phyloP scores from a whole-genome alignment of 2,888 invertebrate genomes.

The Nesidiocoris tenuis region DNA sequence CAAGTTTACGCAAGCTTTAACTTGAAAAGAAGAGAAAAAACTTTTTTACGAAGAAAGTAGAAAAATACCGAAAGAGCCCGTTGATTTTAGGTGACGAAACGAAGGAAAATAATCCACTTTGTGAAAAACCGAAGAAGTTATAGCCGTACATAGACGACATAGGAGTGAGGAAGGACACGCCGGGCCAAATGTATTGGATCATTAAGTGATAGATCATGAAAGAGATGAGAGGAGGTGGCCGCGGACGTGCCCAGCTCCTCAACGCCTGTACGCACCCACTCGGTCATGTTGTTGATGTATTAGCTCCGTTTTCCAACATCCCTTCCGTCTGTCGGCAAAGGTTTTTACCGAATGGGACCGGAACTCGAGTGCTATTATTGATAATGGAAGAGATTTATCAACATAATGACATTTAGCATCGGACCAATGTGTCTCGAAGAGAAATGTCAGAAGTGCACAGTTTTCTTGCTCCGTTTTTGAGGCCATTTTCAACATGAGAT shows the following conservation, averaged over 20 bases:
- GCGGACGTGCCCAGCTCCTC: conserved; percentile 2
- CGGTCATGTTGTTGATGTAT: conserved; percentile 4
- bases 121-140: background rate
- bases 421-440: too few species aligned
- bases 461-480: too few species aligned
- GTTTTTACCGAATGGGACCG: background rate
- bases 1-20: too few species aligned
- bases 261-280: background rate
- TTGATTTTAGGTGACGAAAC: background rate
- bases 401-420: too few species aligned
- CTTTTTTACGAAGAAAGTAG: background rate
- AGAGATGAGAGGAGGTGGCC: conserved; percentile 14
- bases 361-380: background rate
- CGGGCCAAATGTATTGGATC: conserved; percentile 12
- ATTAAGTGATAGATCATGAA: conserved; percentile 34
- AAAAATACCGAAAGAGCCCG: background rate
- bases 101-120: background rate
- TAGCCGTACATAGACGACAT: background rate
- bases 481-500: too few species aligned
- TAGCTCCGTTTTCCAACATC: conserved; percentile 1
- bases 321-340: background rate
- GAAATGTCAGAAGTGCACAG: too few species aligned
- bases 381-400: background rate
- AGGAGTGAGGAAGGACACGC: too few species aligned
- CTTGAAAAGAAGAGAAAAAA: too few species aligned